Evolutionary conservation across 2,113 vertebrate genomes (phyloP).

Genomic region (Triplophysa tibetana): DNA sequence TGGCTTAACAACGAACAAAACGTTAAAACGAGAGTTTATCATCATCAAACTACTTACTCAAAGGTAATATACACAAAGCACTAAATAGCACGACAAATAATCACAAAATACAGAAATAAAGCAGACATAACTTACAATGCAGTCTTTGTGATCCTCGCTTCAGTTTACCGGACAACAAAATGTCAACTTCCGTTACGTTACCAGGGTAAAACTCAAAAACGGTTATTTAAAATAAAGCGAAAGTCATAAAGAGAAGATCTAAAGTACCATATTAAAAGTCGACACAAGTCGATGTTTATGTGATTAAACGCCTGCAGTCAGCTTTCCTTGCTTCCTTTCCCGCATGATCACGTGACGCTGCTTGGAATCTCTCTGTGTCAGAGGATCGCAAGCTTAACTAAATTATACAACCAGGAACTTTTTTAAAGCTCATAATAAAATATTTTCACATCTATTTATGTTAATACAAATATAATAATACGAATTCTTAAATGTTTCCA

Average conservation of each 20-base stretch:
- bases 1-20: neutral
- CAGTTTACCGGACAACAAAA: neutral
- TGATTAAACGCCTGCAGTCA: neutral
- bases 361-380: neutral
- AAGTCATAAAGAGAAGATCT: neutral
- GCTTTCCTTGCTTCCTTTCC: conserved; percentile 10
- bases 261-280: neutral
- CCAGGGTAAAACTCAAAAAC: neutral
- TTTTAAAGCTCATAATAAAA: too few species aligned
- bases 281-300: neutral
- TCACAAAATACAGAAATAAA: neutral
- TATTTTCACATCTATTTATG: neutral
- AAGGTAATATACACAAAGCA: neutral
- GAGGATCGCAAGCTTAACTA: neutral
- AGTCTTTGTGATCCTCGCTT: conserved; percentile 8
- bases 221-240: neutral
- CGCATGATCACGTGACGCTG: conserved; percentile 24
- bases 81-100: too few species aligned
- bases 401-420: neutral
- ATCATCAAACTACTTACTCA: neutral
- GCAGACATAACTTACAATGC: neutral
- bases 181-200: neutral
- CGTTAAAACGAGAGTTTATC: neutral
- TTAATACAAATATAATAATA: too few species aligned
- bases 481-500: too few species aligned